phyloP scores from a whole-genome alignment of 2,113 vertebrate species.

The Peucedramus taeniatus region DNA sequence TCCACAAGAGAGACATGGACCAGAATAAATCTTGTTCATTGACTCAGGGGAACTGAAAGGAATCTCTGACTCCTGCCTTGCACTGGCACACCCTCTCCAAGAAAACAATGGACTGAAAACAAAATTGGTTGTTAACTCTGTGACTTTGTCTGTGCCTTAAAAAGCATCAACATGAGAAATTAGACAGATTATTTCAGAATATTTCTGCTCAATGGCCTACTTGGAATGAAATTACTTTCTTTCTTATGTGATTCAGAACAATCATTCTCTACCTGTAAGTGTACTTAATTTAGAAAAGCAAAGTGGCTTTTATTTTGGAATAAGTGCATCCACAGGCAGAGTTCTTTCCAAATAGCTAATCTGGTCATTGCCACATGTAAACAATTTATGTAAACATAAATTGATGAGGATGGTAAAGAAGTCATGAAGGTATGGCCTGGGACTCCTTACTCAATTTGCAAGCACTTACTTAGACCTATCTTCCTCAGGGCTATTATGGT shows the following conservation, averaged over 20 bases:
- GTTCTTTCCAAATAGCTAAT: constrained; percentile 35
- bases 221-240: background rate
- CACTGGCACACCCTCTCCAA: background rate
- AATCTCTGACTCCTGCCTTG: background rate
- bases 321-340: background rate
- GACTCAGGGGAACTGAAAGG: background rate
- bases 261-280: background rate
- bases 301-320: constrained; percentile 34
- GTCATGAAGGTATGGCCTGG: background rate
- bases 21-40: background rate
- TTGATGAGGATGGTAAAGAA: background rate
- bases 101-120: background rate
- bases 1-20: background rate
- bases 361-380: constrained; percentile 7
- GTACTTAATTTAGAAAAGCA: background rate
- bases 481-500: background rate
- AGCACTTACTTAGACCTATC: background rate
- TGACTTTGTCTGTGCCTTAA: background rate
- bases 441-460: constrained; percentile 35
- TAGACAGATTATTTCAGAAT: background rate
- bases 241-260: background rate
- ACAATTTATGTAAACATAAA: constrained; percentile 11
- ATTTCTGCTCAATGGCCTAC: background rate
- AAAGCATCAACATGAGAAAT: background rate
- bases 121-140: background rate